phyloP scores from a whole-genome alignment of 1,140 invertebrate genomes.

The Dreissena polymorpha region DNA sequence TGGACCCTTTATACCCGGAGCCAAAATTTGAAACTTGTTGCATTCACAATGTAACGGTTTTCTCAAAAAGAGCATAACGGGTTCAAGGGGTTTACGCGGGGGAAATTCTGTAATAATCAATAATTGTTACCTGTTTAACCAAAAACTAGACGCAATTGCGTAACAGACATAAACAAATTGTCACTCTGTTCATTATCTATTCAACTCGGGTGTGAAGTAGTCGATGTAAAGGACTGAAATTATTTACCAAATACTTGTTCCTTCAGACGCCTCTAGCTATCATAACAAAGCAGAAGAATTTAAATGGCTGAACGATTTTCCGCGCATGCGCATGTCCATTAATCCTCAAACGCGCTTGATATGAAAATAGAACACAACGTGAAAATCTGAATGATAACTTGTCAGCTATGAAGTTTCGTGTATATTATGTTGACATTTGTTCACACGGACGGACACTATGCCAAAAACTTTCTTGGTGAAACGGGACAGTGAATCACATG shows the following conservation, averaged over 20 bases:
- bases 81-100: no score
- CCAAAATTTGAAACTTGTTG: no score
- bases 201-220: background rate
- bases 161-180: no score
- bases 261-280: constrained; percentile 32
- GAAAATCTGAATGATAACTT: constrained; percentile 12
- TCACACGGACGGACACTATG: constrained; percentile 48
- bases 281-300: constrained; percentile 55
- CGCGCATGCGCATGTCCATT: constrained; percentile 34
- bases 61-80: no score
- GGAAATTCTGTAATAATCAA: no score
- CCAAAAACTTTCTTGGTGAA: constrained; percentile 51
- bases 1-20: no score
- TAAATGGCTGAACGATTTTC: constrained; percentile 53
- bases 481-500: constrained; percentile 14
- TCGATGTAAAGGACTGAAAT: constrained; percentile 15
- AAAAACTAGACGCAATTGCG: no score
- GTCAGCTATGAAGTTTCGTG: constrained; percentile 30
- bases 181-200: background rate
- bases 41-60: no score
- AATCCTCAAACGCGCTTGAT: constrained; percentile 42
- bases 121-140: no score
- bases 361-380: constrained; percentile 48
- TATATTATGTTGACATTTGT: constrained; percentile 4
- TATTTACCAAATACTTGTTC: constrained; percentile 27